Evolutionary conservation across 2,113 vertebrate species (phyloP).

Genomic region (Willisornis vidua): DNA sequence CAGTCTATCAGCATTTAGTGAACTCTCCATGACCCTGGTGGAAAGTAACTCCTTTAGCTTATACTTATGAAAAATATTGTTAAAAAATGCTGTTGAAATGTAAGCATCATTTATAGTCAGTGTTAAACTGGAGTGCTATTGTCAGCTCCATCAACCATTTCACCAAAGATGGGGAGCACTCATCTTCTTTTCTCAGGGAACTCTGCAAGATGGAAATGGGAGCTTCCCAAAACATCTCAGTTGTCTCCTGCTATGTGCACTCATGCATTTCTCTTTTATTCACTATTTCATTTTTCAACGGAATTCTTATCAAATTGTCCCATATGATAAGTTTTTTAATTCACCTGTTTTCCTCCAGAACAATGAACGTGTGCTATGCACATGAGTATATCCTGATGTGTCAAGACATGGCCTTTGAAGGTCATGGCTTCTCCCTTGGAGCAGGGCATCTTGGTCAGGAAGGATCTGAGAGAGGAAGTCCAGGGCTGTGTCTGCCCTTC

Average conservation of each 20-base stretch:
- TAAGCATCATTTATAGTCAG: constrained; percentile 52
- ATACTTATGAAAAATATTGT: constrained; percentile 67
- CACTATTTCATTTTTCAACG: background rate
- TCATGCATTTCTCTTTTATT: background rate
- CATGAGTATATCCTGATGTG: background rate
- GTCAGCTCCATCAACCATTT: constrained; percentile 5
- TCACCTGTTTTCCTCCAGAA: background rate
- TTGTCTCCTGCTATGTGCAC: background rate
- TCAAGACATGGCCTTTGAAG: background rate
- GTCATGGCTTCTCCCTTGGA: constrained; percentile 3
- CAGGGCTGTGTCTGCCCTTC: constrained; percentile 41
- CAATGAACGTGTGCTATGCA: background rate
- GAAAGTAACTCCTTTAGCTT: constrained; percentile 63
- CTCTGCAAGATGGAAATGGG: background rate
- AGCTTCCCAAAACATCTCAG: background rate
- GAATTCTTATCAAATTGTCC: background rate
- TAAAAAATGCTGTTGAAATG: constrained; percentile 55
- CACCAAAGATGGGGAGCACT: constrained; percentile 21
- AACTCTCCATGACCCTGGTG: constrained; percentile 63
- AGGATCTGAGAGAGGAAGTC: constrained; percentile 53
- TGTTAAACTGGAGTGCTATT: constrained; percentile 9
- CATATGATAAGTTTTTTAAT: background rate
- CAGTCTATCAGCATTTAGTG: constrained; percentile 67
- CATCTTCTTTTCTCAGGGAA: constrained; percentile 13
- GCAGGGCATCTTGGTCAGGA: constrained; percentile 45